Conservation (phyloP, 2,113 vertebrate genomes). For the Chascanopsetta lugubris region DNA sequence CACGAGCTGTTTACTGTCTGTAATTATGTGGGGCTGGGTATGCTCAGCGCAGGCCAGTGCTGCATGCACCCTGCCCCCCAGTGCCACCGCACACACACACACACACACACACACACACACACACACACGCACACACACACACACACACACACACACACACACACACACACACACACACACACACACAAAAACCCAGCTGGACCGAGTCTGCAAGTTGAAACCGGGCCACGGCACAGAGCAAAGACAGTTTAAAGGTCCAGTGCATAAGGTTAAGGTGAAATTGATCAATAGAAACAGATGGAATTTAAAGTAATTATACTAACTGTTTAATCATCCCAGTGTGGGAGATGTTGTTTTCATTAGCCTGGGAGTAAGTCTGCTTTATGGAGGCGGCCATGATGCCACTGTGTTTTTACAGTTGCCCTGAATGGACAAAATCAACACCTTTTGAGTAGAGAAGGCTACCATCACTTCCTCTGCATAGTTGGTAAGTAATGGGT, state of each 20-base stretch:
- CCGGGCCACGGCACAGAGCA: conserved; percentile 56
- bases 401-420: too few relatives aligned
- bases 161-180: conserved; percentile 70
- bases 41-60: conserved; percentile 54
- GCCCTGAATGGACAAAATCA: too few relatives aligned
- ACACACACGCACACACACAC: conserved; percentile 70
- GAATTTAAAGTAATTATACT: too few relatives aligned
- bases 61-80: conserved; percentile 73
- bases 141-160: conserved; percentile 72
- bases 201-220: conserved; percentile 60
- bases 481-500: too few relatives aligned
- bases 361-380: too few relatives aligned
- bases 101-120: conserved; percentile 71
- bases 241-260: conserved; percentile 9
- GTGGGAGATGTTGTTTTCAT: too few relatives aligned
- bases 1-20: conserved; percentile 78
- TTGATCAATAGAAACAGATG: too few relatives aligned
- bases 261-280: too few relatives aligned
- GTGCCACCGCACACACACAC: conserved; percentile 67
- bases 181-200: conserved; percentile 50
- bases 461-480: too few relatives aligned
- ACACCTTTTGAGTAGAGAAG: too few relatives aligned
- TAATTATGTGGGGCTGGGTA: conserved; percentile 82
- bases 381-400: too few relatives aligned
- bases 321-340: too few relatives aligned